These are phyloP conservation scores for Ctenopoma kingsleyae DNA, from an alignment of 2,797 vertebrate species.

Conservation along the genomic window DNA sequence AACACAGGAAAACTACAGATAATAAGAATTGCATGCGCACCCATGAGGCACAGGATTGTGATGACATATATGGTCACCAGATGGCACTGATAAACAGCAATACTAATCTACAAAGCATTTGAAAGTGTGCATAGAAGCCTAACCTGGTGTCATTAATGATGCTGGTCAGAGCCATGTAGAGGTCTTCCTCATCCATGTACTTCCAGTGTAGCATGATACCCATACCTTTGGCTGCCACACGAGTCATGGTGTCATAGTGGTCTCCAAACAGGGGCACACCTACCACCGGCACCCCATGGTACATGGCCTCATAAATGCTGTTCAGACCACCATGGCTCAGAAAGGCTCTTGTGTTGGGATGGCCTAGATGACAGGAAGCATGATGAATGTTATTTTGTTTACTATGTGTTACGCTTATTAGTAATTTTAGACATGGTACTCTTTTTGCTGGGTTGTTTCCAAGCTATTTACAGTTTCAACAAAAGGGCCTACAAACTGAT, in stretches of 20 bases:
- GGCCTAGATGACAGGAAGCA: constrained; percentile 81
- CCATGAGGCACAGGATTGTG: background rate
- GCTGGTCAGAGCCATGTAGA: constrained; percentile 89
- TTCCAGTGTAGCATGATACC: constrained; percentile 97
- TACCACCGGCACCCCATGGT: constrained; percentile 96
- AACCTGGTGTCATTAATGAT: constrained; percentile 93
- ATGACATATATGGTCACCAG: constrained; percentile 38
- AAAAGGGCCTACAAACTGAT: background rate
- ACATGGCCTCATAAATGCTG: constrained; percentile 99
- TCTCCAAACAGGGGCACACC: constrained; percentile 97
- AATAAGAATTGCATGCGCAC: background rate
- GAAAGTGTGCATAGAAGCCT: constrained; percentile 21
- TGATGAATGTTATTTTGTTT: constrained; percentile 8
- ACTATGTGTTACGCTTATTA: background rate
- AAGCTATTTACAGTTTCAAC: constrained; percentile 12
- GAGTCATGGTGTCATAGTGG: constrained; percentile 98
- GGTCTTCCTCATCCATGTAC: constrained; percentile 89
- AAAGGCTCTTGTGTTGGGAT: constrained; percentile 92
- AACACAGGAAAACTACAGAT: background rate
- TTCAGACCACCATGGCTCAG: constrained; percentile 97
- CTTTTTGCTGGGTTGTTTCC: background rate
- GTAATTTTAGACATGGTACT: constrained; percentile 6
- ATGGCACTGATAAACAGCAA: constrained; percentile 42
- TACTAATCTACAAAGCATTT: constrained; percentile 5
- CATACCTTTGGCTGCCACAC: constrained; percentile 98